Percentiles rank a stretch among this genome's conserved stretches.
Conservation (phyloP, 2,113 vertebrate genomes). For the Chloropsis cyanopogon region DNA sequence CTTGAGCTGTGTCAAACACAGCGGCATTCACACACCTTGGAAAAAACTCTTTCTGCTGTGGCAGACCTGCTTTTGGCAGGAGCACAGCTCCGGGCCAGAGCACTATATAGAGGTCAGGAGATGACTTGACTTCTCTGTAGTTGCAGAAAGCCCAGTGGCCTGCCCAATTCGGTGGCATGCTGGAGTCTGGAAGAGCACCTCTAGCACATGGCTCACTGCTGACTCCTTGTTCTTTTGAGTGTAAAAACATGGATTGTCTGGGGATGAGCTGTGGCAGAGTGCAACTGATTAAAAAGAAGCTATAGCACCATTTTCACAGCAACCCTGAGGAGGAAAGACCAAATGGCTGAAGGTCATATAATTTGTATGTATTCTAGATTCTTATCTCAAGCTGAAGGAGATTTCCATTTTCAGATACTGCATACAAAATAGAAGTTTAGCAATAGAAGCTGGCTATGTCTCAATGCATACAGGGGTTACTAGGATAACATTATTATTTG, state of each 20-base stretch:
- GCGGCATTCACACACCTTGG: background rate
- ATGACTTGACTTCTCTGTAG: background rate
- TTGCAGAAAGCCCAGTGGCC: background rate
- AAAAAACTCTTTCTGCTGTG: background rate
- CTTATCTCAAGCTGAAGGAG: background rate
- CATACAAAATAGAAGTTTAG: background rate
- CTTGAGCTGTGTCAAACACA: background rate
- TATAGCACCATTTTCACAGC: background rate
- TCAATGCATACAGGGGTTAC: background rate
- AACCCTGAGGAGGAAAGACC: background rate
- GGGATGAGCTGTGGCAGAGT: background rate
- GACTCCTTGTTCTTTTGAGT: background rate
- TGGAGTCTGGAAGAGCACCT: background rate
- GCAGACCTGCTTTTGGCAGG: background rate
- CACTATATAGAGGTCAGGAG: background rate
- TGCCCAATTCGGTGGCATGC: background rate
- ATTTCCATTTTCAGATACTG: background rate
- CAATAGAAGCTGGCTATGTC: background rate
- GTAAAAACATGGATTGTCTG: background rate
- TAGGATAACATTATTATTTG: background rate
- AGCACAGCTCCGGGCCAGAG: background rate
- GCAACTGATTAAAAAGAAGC: background rate
- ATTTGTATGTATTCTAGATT: background rate
- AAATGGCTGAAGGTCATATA: background rate
- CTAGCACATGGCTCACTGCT: background rate